Evolutionary conservation across 1,140 invertebrate genomes (phyloP), one percentile per base, ranked within the genome.

Genomic region (Apocrypta bakeri): DNA sequence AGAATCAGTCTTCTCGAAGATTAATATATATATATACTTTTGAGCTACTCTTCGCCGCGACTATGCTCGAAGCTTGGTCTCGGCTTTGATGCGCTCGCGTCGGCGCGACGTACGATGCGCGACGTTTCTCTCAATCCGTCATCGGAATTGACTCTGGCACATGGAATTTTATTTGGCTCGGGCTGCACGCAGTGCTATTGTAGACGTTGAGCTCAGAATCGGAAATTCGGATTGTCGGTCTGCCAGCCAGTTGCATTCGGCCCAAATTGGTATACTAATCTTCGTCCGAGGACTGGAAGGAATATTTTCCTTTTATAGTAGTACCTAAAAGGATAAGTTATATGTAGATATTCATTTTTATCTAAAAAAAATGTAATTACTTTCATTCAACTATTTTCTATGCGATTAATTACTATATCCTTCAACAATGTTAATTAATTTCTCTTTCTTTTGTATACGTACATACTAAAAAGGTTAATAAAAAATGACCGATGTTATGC

Each of bases 261-360:
- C 1, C 96, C 96, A 92, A 97, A 98, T 90, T 97, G 96, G 92
- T 98, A 98, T 8, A 98, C 97, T 69, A 98, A 93, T 76, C 97
- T 93, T 75, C 96, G 93, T 8, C 96, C 96, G 71, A 96, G 94
- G 1, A 97, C 97, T 7, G 97, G 95, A 48, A 95, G 93, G 64
- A 97, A 94, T 48, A 97, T 96, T 88, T 95, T 93, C 87, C 96
- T 95, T 89, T 96, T 95, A 91, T 98, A 98, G 90, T 98, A 97
- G 92, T 98, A 97, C 87, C 95, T 95, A 87, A 33, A 92, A 83
- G 82, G 66, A 80, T 64, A 1, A 73, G 24, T 80, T 27, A 75
- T 6, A 11, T 27, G 71, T n/a, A n/a, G 7, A 42, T 71, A 21
- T 66, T 66, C 21, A 33, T 2, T 29, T 68, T 68, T 29, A 31